A percentile compares a stretch with the other conserved stretches of the same genome.
Evolutionary conservation across 2,888 invertebrate species (phyloP).

Genomic region (Gymnocheta viridis): DNA sequence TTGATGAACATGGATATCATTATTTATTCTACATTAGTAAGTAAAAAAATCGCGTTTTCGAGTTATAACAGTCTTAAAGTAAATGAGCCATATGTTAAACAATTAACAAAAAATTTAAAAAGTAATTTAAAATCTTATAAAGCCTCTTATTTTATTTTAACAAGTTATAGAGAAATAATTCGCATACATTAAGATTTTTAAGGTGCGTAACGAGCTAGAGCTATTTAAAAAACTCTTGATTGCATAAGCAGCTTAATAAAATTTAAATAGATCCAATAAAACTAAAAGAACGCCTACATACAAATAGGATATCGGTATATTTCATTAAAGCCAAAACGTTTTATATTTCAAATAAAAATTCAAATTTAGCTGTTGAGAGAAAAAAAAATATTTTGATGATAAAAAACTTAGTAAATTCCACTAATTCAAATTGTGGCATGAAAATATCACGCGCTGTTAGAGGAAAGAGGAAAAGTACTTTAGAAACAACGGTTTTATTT

Average conservation of each 20-base stretch:
- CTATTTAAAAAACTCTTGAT: slow-evolving; percentile 48
- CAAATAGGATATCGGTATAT: neutral
- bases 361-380: neutral
- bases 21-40: no score
- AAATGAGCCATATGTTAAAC: neutral
- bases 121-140: neutral
- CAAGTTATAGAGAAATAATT: slow-evolving; percentile 1
- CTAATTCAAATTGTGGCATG: slow-evolving; percentile 20
- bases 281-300: slow-evolving; percentile 28
- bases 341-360: neutral
- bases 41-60: neutral
- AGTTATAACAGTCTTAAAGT: neutral
- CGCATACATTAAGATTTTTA: slow-evolving; percentile 1
- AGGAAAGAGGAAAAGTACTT: slow-evolving; percentile 25
- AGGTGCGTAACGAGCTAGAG: slow-evolving; percentile 19
- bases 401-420: slow-evolving; percentile 9
- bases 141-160: slow-evolving; percentile 22
- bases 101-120: neutral
- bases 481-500: slow-evolving; percentile 59
- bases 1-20: no score
- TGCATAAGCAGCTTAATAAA: slow-evolving; percentile 54
- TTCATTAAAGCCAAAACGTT: neutral
- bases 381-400: neutral
- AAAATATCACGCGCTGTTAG: slow-evolving; percentile 40
- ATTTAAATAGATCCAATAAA: slow-evolving; percentile 14